Percentiles rank a stretch among this genome's conserved stretches.
Evolutionary conservation across 2,888 invertebrate species (phyloP).

Genomic region (Eupithecia inturbata): DNA sequence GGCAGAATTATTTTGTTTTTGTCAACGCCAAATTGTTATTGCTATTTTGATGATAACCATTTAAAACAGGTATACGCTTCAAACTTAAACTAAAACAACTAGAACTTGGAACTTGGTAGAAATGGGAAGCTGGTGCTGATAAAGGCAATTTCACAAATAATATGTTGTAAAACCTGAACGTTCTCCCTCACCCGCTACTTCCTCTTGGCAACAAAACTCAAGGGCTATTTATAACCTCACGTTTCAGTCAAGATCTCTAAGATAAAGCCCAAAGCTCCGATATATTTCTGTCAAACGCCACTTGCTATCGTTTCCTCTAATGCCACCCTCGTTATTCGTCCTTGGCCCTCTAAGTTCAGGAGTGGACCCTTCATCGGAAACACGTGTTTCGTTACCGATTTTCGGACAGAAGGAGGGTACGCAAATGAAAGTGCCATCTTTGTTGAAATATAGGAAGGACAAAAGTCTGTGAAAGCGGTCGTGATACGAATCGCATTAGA

Average conservation of each 20-base stretch:
- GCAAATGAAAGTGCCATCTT: conserved; percentile 30
- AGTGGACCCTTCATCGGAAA: conserved; percentile 38
- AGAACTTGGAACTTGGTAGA: background rate
- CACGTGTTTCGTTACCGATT: conserved; percentile 40
- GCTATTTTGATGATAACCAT: background rate
- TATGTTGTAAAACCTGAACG: background rate
- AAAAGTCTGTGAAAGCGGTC: background rate
- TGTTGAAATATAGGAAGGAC: conserved; percentile 32
- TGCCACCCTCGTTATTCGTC: conserved; percentile 21
- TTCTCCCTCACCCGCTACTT: background rate
- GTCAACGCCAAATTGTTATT: background rate
- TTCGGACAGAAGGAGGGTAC: conserved; percentile 22
- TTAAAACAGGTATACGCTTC: background rate
- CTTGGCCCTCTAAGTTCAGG: conserved; percentile 9
- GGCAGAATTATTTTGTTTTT: background rate
- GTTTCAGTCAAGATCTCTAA: background rate
- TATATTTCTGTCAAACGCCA: conserved; percentile 9
- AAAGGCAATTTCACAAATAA: background rate
- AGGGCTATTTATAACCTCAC: background rate
- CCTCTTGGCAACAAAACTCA: background rate
- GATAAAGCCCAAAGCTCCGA: background rate
- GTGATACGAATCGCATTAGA: conserved; percentile 17
- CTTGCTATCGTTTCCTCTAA: conserved; percentile 6
- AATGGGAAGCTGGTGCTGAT: background rate
- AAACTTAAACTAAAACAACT: background rate